Conservation (phyloP, 2,888 invertebrate species). For the Plebejus melissa region DNA sequence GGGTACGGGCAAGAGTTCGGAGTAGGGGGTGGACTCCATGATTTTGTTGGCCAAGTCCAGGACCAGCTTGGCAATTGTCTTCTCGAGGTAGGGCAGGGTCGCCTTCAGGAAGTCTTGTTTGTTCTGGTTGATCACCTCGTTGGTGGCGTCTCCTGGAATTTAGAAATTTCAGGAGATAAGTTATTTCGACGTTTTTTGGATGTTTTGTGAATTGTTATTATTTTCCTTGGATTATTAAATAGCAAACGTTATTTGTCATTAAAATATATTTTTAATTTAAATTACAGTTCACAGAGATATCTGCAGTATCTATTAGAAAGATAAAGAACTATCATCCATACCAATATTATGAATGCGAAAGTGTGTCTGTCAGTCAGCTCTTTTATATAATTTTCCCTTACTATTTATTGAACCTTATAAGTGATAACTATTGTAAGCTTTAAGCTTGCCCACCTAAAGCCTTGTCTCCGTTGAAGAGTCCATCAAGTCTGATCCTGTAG, state of each 20-base stretch:
- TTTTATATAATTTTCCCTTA: no score
- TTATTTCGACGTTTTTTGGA: no score
- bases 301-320: no score
- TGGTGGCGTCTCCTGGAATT: constrained; percentile 71
- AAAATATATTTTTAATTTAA: no score
- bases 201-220: not conserved
- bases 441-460: constrained; percentile 64
- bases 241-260: not conserved
- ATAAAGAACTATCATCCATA: not conserved
- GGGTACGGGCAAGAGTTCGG: constrained; percentile 73
- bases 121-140: constrained; percentile 80
- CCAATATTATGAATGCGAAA: not conserved
- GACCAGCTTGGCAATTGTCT: constrained; percentile 69
- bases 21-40: constrained; percentile 69
- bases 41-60: constrained; percentile 77
- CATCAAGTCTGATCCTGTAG: constrained; percentile 75
- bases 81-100: constrained; percentile 78
- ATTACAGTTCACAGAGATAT: no score
- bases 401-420: no score
- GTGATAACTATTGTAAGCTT: no score
- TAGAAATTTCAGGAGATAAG: not conserved
- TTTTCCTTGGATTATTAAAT: not conserved
- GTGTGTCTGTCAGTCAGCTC: not conserved
- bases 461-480: constrained; percentile 81
- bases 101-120: constrained; percentile 76